Evolutionary conservation across 2,888 invertebrate species (phyloP).

Genomic region (Electrophaes corylata): DNA sequence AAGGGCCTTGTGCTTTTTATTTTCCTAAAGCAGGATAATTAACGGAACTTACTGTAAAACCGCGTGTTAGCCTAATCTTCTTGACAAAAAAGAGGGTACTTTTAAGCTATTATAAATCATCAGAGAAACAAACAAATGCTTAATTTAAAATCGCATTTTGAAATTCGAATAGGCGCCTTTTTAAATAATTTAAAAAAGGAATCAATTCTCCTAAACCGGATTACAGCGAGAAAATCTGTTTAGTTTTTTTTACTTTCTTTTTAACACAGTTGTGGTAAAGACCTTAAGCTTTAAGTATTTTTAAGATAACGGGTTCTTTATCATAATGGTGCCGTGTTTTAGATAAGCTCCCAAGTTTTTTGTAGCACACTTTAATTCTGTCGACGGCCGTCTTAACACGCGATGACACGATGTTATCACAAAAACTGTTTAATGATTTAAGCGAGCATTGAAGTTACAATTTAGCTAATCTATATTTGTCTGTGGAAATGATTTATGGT

Average conservation of each 20-base stretch:
- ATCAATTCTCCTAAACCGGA: slow-evolving; percentile 6
- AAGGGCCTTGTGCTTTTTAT: background rate
- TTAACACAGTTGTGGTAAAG: slow-evolving; percentile 47
- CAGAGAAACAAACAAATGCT: slow-evolving; percentile 16
- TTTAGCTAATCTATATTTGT: slow-evolving; percentile 20
- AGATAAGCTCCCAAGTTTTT: slow-evolving; percentile 68
- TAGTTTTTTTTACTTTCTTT: slow-evolving; percentile 42
- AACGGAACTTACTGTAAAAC: slow-evolving; percentile 1
- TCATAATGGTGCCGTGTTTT: slow-evolving; percentile 65
- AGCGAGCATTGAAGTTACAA: slow-evolving; percentile 15
- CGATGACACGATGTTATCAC: slow-evolving; percentile 45
- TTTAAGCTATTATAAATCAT: slow-evolving; percentile 1
- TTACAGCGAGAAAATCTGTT: slow-evolving; percentile 20
- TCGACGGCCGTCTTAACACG: slow-evolving; percentile 48
- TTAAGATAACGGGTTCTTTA: slow-evolving; percentile 57
- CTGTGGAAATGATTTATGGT: slow-evolving; percentile 12
- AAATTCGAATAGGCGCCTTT: background rate
- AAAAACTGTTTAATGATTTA: slow-evolving; percentile 37
- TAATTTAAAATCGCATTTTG: slow-evolving; percentile 20
- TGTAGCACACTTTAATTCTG: slow-evolving; percentile 48
- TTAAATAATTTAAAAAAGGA: slow-evolving; percentile 14
- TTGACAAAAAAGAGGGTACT: slow-evolving; percentile 5
- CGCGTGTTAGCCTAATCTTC: background rate
- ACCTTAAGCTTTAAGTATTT: slow-evolving; percentile 39
- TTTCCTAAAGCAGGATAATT: background rate